phyloP scores from a whole-genome alignment of 2,113 vertebrate species.

The Pterocles burchelli region DNA sequence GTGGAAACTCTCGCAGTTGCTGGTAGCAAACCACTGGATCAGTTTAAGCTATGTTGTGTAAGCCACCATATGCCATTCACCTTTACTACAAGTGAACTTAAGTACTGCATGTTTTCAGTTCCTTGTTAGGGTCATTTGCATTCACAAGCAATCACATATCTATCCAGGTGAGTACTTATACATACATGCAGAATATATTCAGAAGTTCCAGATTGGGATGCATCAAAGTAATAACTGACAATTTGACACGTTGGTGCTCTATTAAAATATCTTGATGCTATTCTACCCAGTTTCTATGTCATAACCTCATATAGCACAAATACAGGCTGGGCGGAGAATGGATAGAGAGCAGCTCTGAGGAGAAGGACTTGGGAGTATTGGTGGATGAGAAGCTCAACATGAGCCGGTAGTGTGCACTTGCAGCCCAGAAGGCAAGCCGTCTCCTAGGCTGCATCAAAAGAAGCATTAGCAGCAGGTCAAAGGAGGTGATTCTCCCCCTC shows the following conservation, averaged over 20 bases:
- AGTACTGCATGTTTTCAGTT: neutral
- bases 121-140: neutral
- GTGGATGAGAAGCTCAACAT: too few relatives aligned
- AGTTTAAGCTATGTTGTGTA: neutral
- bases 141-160: neutral
- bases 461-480: too few relatives aligned
- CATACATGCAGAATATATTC: rapidly evolving
- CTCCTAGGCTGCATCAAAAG: too few relatives aligned
- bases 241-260: neutral
- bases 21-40: neutral
- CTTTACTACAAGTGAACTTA: neutral
- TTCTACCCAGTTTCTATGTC: neutral
- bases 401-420: too few relatives aligned
- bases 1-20: neutral
- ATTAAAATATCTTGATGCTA: neutral
- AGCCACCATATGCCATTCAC: neutral
- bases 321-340: too few relatives aligned
- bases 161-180: neutral
- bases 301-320: too few relatives aligned
- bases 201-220: neutral
- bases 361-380: too few relatives aligned
- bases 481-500: too few relatives aligned
- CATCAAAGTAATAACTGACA: neutral
- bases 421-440: too few relatives aligned
- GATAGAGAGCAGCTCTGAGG: too few relatives aligned